phyloP scores from a whole-genome alignment of 35 echinoderm and acorn worm genomes.

The Ophioderma brevispina region DNA sequence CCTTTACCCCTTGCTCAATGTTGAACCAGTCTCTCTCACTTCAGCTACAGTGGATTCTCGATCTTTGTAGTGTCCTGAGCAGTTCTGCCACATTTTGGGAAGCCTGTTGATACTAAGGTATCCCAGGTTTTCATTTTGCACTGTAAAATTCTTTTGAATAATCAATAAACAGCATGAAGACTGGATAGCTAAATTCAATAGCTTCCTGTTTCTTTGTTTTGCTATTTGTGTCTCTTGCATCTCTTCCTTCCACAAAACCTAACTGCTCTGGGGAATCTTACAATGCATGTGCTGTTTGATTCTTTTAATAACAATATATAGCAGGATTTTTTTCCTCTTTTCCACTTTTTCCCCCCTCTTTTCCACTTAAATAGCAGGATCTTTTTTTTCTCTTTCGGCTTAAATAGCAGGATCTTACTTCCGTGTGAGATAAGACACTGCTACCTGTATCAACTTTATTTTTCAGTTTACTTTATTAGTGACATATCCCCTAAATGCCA shows the following conservation, averaged over 20 bases:
- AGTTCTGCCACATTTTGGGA: constrained; percentile 28
- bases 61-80: constrained; percentile 17
- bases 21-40: neutral
- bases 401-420: constrained; percentile 51
- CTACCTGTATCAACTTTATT: too few relatives aligned
- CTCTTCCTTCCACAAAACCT: constrained; percentile 49
- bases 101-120: constrained; percentile 22
- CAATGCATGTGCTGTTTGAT: constrained; percentile 6
- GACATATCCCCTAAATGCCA: too few relatives aligned
- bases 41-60: neutral
- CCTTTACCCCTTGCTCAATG: too few relatives aligned
- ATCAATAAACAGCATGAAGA: constrained; percentile 57
- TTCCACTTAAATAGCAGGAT: too few relatives aligned
- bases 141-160: constrained; percentile 50
- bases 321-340: too few relatives aligned
- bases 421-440: constrained; percentile 56
- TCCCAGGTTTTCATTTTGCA: neutral
- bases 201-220: constrained; percentile 52
- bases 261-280: constrained; percentile 49
- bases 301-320: constrained; percentile 20
- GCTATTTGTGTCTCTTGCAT: constrained; percentile 52
- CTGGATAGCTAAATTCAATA: constrained; percentile 11
- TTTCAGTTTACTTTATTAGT: too few relatives aligned
- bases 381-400: too few relatives aligned
- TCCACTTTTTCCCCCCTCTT: too few relatives aligned